A percentile compares a stretch with the other conserved stretches of the same genome.
Conservation (phyloP, 2,797 vertebrate species). For the Pangasius macronema region DNA sequence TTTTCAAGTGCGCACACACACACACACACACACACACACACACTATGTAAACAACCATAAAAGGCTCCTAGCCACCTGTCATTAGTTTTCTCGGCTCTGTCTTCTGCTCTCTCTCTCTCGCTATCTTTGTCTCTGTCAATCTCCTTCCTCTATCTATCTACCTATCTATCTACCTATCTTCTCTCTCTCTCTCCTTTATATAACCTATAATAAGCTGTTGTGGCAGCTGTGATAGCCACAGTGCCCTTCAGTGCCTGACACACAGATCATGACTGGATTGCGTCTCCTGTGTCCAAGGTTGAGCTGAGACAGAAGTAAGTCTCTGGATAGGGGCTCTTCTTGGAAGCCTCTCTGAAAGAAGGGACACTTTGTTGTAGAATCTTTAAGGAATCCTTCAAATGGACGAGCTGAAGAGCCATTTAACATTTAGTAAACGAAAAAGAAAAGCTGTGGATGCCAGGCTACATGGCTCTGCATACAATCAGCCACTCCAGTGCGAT, state of each 20-base stretch:
- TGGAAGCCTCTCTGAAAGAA: not conserved
- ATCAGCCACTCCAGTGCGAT: not conserved
- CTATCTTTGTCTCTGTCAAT: not conserved
- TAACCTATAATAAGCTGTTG: constrained; percentile 36
- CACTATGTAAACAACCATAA: constrained; percentile 35
- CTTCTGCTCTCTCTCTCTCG: not conserved
- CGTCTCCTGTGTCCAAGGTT: not conserved
- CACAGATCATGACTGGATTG: not conserved
- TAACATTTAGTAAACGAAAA: not conserved
- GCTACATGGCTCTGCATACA: not conserved
- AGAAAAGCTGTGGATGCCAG: not conserved
- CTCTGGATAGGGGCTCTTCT: not conserved
- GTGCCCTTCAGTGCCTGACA: constrained; percentile 22
- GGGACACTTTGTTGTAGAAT: not conserved
- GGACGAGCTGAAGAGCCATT: not conserved
- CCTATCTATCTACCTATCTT: not conserved
- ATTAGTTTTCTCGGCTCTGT: not conserved
- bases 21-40: not conserved
- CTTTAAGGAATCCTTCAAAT: not conserved
- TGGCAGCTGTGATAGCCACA: constrained; percentile 31
- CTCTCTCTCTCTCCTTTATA: constrained; percentile 40
- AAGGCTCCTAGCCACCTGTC: constrained; percentile 15
- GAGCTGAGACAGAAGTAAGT: not conserved
- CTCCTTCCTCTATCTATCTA: not conserved
- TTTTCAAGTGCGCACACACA: constrained; percentile 5